Conservation (phyloP, 2,113 vertebrate species). For the Rhodinocichla rosea region DNA sequence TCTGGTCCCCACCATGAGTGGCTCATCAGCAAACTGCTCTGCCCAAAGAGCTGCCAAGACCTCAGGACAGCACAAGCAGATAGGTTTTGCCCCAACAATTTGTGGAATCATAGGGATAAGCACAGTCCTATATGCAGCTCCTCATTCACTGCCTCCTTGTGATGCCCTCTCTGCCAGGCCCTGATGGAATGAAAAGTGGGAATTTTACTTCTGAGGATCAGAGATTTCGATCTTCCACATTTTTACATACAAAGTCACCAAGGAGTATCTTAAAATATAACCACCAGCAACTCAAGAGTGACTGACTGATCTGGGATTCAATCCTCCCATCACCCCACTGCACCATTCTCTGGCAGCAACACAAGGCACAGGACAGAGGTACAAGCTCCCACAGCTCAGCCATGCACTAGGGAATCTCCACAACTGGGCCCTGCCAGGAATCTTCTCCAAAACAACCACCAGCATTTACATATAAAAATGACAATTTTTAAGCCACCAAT, state of each 20-base stretch:
- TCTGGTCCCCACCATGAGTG: not conserved
- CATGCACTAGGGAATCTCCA: not conserved
- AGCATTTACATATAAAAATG: too few species aligned
- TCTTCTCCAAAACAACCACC: not conserved
- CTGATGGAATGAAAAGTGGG: not conserved
- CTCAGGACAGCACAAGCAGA: too few species aligned
- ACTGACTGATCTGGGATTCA: not conserved
- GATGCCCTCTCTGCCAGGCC: rapidly evolving
- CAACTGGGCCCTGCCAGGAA: not conserved
- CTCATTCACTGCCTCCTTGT: not conserved
- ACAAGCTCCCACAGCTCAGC: not conserved
- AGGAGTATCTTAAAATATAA: not conserved
- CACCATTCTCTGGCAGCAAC: rapidly evolving
- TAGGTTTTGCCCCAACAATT: rapidly evolving
- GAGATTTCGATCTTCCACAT: not conserved
- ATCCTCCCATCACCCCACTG: not conserved
- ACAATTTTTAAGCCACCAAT: not conserved
- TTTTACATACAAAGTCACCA: not conserved
- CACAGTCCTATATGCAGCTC: not conserved
- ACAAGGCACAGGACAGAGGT: not conserved
- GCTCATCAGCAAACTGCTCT: not conserved
- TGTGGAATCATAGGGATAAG: not conserved
- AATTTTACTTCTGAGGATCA: not conserved
- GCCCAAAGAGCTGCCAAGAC: not conserved
- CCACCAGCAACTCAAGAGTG: not conserved